Evolutionary conservation across 2,797 vertebrate species (phyloP).

Genomic region (Dromococcyx pavoninus): DNA sequence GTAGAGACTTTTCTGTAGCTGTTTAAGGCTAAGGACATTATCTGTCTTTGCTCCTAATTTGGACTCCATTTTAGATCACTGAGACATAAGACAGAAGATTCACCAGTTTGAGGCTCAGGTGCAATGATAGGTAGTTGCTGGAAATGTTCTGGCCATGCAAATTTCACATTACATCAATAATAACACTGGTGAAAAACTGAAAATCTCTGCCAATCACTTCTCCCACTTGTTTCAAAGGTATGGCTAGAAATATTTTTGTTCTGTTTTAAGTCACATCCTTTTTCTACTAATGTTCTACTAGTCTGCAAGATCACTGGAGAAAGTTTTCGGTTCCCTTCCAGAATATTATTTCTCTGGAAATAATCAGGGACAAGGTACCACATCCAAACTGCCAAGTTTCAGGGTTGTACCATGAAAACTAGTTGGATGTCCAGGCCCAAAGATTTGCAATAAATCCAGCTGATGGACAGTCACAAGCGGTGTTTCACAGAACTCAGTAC

Average conservation of each 20-base stretch:
- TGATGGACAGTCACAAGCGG: too few relatives aligned
- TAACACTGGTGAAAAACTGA: not conserved
- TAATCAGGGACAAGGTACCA: not conserved
- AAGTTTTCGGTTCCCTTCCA: not conserved
- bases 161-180: not conserved
- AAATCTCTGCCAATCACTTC: not conserved
- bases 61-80: not conserved
- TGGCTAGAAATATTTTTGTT: not conserved
- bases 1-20: not conserved
- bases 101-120: rapidly evolving
- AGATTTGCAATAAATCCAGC: too few relatives aligned
- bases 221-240: not conserved
- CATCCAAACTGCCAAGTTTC: not conserved
- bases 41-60: not conserved
- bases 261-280: not conserved
- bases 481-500: too few relatives aligned
- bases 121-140: not conserved
- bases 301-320: not conserved
- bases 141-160: not conserved
- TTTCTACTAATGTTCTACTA: not conserved
- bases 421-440: too few relatives aligned
- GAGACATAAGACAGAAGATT: not conserved
- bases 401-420: not conserved
- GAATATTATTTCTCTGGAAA: not conserved
- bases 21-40: not conserved